Percentiles rank a stretch among this genome's conserved stretches.
These are phyloP conservation scores for Clarias laeviceps DNA, from an alignment of 2,797 vertebrate genomes.

Conservation along the genomic window DNA sequence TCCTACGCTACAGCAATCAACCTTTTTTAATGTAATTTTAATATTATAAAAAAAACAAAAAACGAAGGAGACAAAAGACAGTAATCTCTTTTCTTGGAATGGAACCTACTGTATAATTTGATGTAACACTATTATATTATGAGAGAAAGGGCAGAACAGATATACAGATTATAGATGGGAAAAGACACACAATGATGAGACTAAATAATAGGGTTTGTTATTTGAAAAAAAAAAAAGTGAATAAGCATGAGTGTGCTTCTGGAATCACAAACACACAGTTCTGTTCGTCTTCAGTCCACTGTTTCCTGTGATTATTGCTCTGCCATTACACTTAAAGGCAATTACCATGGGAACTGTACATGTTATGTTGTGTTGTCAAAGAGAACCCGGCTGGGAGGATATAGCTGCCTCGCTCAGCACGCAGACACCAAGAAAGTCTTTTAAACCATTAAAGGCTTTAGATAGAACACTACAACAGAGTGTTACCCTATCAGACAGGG, in stretches of 20 bases:
- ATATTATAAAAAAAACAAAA: neutral
- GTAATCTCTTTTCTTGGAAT: neutral
- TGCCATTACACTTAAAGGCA: constrained; percentile 61
- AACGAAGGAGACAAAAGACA: neutral
- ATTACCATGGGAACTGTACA: constrained; percentile 78
- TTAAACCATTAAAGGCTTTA: neutral
- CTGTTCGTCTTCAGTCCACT: neutral
- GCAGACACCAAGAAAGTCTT: neutral
- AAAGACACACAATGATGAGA: neutral
- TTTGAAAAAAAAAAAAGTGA: neutral
- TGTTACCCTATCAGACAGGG: neutral
- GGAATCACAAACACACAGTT: constrained; percentile 34
- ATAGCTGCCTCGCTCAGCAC: constrained; percentile 53
- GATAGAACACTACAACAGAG: neutral
- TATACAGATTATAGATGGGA: neutral
- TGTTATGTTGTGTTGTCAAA: constrained; percentile 74
- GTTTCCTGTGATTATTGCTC: constrained; percentile 63
- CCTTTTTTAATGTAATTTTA: neutral
- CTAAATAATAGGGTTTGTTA: constrained; percentile 17
- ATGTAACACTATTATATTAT: neutral
- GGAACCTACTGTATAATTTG: constrained; percentile 5
- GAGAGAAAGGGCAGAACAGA: neutral
- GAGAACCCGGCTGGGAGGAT: constrained; percentile 66
- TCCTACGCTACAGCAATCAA: neutral
- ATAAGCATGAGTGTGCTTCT: neutral